Base-by-base conservation (phyloP, 2,113 vertebrate species). In the Sisor rabdophorus region DNA sequence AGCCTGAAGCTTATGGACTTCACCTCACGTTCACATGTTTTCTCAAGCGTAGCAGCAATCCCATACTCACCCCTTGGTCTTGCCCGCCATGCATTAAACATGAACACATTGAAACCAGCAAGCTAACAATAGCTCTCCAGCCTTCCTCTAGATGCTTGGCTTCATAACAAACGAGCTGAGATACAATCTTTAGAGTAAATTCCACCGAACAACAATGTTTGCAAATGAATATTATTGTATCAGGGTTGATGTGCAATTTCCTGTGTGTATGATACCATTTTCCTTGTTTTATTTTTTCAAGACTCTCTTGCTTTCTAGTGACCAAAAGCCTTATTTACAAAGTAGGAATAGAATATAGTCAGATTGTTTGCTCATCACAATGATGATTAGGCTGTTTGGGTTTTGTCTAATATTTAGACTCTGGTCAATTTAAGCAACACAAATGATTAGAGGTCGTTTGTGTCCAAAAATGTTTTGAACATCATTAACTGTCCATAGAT, bases 321-420 rank as follows among this genome's bases (percentile, higher is more conserved):
- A 67, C 11, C 36, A 20, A 22, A 3, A 56, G 32, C 12, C 53
- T 55, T 30, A 28, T 56, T 20, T 65, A 24, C 22, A 17, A 75
- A 58, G 56, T 55, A 75, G n/a, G 32, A 58, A 72, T 78, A 48
- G 75, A 44, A 64, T 50, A 47, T 53, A 1, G 24, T 50, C 55
- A 30, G 50, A 52, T 17, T 44, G 13, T 15, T 22, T 20, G 26
- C 13, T 71, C 65, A 79, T 61, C 26, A 82, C 40, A 58, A 79
- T 16, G 20, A 44, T 28, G 60, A 71, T 50, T 32, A 60, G 63
- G n/a, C 7, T 72, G 79, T 75, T 76, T 75, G 54, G 65, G 80
- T 72, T 80, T 74, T 11, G 30, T 54, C 24, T 50, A 44, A 50
- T 67, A 61, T 79, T 73, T 69, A 22, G 73, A 48, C 60, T 69